Evolutionary conservation across 2,888 invertebrate genomes (phyloP), one percentile per base, ranked within the genome.

Genomic region (Incurvaria masculella): DNA sequence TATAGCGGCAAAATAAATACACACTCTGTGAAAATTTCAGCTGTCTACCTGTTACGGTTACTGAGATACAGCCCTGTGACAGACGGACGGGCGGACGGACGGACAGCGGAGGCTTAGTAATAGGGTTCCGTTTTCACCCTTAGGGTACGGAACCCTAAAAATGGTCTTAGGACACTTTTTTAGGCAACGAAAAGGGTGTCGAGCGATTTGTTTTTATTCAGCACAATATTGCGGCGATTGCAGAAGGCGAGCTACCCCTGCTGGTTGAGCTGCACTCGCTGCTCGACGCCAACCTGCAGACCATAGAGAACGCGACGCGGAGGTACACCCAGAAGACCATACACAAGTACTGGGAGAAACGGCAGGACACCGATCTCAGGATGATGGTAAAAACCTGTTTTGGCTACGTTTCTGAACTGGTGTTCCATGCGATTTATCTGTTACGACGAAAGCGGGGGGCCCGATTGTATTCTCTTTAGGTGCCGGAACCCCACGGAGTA

Each of bases 321-420:
- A 48, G 72, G 18, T 71, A 72, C 52, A 78, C 70, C 51, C 75
- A 74, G 46, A 56, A 69, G 0, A 57, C 72, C 1, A 68, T 79
- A 1, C 68, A 70, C 55, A 72, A 78, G 55, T 79, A 79, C 46
- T 79, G 79, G 79, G 68, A 57, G 26, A 60, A 64, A 18, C 56
- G 79, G 1, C 73, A 73, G 43, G 78, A 79, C 21, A 71, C 74
- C 18, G 79, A 79, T 49, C 56, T 76, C 10, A 61, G 78, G 51
- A 72, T 80, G 69, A 78, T 76, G 69, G 79, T 79, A 55, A 8
- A 21, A 46, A 14, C 19, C 14, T 47, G 39, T 46, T 6, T 21
- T 27, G 43, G n/a, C 42, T 6, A 21, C 45, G n/a, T 43, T 49
- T 26, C 14, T 21, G 20, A 17, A 26, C 26, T 41, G 3, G 47